Conservation (phyloP, 2,888 invertebrate species). For the Ypsolopha sequella region DNA sequence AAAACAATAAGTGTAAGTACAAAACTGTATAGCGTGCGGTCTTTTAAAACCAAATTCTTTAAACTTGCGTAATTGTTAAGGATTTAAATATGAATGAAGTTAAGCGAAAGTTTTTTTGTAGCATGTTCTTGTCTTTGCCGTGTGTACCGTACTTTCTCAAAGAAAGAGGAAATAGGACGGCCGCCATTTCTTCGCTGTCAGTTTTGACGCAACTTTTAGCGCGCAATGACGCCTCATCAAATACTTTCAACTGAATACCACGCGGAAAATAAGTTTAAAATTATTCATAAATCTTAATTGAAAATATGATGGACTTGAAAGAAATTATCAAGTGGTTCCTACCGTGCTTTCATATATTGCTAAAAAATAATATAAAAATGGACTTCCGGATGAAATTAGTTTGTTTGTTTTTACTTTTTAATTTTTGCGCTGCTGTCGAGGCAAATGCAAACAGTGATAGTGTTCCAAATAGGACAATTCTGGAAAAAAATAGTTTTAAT, state of each 20-base stretch:
- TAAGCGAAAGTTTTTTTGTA: slow-evolving; percentile 31
- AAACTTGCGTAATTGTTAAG: slow-evolving; percentile 14
- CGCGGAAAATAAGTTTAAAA: slow-evolving; percentile 11
- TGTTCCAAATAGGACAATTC: slow-evolving; percentile 16
- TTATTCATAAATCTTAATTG: slow-evolving; percentile 9
- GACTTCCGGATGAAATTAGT: slow-evolving; percentile 24
- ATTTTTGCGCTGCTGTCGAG: slow-evolving; percentile 27
- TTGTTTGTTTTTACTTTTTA: slow-evolving; percentile 46
- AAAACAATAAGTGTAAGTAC: too few relatives aligned
- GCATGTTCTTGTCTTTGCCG: slow-evolving; percentile 8
- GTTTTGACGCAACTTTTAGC: slow-evolving; percentile 26
- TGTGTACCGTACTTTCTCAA: slow-evolving; percentile 18
- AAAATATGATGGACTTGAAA: slow-evolving; percentile 52
- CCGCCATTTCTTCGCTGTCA: slow-evolving; percentile 23
- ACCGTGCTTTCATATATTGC: slow-evolving; percentile 54
- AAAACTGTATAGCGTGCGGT: background rate
- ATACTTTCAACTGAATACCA: slow-evolving; percentile 9
- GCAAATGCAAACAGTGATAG: slow-evolving; percentile 26
- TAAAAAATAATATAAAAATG: slow-evolving; percentile 27
- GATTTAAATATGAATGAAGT: slow-evolving; percentile 30
- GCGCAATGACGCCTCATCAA: slow-evolving; percentile 31
- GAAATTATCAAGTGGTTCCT: slow-evolving; percentile 65
- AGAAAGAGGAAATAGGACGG: slow-evolving; percentile 51
- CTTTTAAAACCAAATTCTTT: background rate
- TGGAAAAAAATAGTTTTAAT: slow-evolving; percentile 10